Evolutionary conservation across 2,888 invertebrate genomes (phyloP).

Genomic region (Pandemis cinnamomeana): DNA sequence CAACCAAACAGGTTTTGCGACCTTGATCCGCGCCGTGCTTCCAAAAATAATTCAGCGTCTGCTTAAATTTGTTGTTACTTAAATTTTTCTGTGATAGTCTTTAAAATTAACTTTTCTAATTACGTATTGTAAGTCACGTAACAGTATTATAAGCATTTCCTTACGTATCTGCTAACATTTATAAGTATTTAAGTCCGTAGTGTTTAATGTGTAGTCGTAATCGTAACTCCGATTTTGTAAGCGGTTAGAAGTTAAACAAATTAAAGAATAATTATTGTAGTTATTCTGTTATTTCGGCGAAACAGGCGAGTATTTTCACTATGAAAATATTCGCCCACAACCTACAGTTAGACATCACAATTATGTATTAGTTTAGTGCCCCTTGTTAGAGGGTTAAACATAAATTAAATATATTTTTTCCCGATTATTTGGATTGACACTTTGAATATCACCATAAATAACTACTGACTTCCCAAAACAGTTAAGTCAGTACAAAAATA

Average conservation of each 20-base stretch:
- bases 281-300: constrained; percentile 71
- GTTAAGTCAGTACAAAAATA: constrained; percentile 38
- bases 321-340: constrained; percentile 53
- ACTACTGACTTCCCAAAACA: constrained; percentile 10
- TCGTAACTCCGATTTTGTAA: constrained; percentile 55
- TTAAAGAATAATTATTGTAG: constrained; percentile 55
- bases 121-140: constrained; percentile 55
- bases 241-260: constrained; percentile 60
- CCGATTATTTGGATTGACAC: constrained; percentile 78
- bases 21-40: constrained; percentile 62
- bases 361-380: constrained; percentile 58
- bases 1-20: constrained; percentile 59
- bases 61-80: constrained; percentile 49
- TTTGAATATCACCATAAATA: constrained; percentile 71
- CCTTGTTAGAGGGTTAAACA: constrained; percentile 73
- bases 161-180: constrained; percentile 59
- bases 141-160: constrained; percentile 66
- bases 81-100: constrained; percentile 72
- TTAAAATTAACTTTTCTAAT: constrained; percentile 49
- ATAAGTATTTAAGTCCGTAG: constrained; percentile 33
- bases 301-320: constrained; percentile 53
- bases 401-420: constrained; percentile 54
- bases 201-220: constrained; percentile 42
- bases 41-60: constrained; percentile 51
- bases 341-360: constrained; percentile 57